These are phyloP conservation scores for Enteromius mattozi DNA, from an alignment of 2,797 vertebrate species.

Conservation along the genomic window DNA sequence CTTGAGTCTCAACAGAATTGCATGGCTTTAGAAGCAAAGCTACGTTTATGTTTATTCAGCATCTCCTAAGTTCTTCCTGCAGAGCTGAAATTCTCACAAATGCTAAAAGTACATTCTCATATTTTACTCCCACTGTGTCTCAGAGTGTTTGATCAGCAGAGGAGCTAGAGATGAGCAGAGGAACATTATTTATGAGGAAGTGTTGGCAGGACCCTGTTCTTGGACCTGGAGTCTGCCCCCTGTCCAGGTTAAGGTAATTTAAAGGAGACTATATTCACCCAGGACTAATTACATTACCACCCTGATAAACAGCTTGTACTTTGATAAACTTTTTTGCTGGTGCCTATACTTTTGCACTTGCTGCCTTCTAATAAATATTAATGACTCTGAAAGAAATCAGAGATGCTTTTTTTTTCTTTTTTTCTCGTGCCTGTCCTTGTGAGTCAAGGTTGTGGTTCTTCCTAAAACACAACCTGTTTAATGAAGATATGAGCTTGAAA, in stretches of 20 bases:
- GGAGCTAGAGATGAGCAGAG: conserved; percentile 46
- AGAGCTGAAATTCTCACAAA: conserved; percentile 50
- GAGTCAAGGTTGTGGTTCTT: conserved; percentile 63
- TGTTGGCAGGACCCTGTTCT: conserved; percentile 44
- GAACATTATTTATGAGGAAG: conserved; percentile 53
- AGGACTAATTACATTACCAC: conserved; percentile 64
- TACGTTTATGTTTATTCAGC: conserved; percentile 45
- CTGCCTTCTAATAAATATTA: conserved; percentile 66
- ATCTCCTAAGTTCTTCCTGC: conserved; percentile 40
- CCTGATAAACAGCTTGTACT: conserved; percentile 60
- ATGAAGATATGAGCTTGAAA: conserved; percentile 54
- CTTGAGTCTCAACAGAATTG: conserved; percentile 21
- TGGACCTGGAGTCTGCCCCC: conserved; percentile 17
- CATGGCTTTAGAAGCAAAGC: conserved; percentile 9
- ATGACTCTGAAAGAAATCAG: conserved; percentile 61
- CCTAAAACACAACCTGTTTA: conserved; percentile 50
- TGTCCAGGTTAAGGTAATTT: conserved; percentile 49
- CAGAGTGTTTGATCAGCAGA: conserved; percentile 51
- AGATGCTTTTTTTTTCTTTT: conserved; percentile 35
- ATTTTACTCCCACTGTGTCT: conserved; percentile 26
- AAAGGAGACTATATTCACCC: conserved; percentile 51
- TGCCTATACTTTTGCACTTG: conserved; percentile 55
- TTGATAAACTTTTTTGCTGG: conserved; percentile 63
- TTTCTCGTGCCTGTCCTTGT: conserved; percentile 43
- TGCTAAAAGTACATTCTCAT: conserved; percentile 13